A percentile compares a stretch with the other conserved stretches of the same genome.
phyloP scores from a whole-genome alignment of 1,140 invertebrate species.

The Anoplolepis gracilipes region DNA sequence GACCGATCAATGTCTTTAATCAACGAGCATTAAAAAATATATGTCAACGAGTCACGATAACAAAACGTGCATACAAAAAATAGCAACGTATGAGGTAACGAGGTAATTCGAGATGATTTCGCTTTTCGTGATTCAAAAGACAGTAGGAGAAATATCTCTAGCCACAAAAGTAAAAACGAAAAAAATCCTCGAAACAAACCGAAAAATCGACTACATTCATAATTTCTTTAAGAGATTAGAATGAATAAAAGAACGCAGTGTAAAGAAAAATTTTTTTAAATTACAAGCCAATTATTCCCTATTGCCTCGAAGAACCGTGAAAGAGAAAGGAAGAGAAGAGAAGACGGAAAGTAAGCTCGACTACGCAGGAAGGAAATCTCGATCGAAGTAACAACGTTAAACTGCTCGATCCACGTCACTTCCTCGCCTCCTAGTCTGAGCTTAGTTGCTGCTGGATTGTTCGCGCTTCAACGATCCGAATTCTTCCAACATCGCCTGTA shows the following conservation, averaged over 20 bases:
- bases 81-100: slow-evolving; percentile 32
- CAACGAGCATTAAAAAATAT: slow-evolving; percentile 57
- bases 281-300: slow-evolving; percentile 34
- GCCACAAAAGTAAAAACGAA: neutral
- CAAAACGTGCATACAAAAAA: slow-evolving; percentile 48
- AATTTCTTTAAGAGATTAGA: neutral
- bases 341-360: slow-evolving; percentile 21
- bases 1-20: slow-evolving; percentile 5
- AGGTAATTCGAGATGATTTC: slow-evolving; percentile 21
- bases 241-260: neutral
- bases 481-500: slow-evolving; percentile 91
- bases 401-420: slow-evolving; percentile 60
- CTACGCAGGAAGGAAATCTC: neutral
- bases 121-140: neutral
- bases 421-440: slow-evolving; percentile 23
- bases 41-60: slow-evolving; percentile 48
- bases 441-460: slow-evolving; percentile 75
- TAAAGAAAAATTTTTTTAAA: slow-evolving; percentile 34
- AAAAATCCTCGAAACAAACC: neutral
- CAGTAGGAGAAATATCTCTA: neutral
- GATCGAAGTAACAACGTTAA: slow-evolving; percentile 25
- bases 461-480: slow-evolving; percentile 88
- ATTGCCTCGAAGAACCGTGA: slow-evolving; percentile 15
- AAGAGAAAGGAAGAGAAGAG: slow-evolving; percentile 23
- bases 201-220: neutral